phyloP scores from a whole-genome alignment of 2,797 vertebrate genomes.

The Sus cebifrons region DNA sequence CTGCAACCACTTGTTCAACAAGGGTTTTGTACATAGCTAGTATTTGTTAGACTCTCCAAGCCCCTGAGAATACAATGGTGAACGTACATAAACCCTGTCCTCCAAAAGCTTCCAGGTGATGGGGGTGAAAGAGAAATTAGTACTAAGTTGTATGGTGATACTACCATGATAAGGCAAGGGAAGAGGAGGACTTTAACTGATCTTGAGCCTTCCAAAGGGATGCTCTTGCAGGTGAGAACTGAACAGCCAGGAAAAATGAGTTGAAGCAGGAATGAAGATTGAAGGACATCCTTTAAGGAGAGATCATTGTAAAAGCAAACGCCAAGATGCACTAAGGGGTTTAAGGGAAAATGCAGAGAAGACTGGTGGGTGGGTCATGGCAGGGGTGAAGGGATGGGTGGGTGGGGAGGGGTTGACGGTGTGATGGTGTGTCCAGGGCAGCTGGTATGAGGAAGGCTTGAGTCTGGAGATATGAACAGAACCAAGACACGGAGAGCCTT shows the following conservation, averaged over 20 bases:
- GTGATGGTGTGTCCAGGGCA: not conserved
- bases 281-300: not conserved
- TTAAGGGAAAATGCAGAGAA: not conserved
- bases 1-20: not conserved
- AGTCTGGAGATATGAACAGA: not conserved
- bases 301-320: not conserved
- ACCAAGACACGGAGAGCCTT: not conserved
- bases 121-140: not conserved
- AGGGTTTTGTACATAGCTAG: not conserved
- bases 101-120: not conserved
- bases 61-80: not conserved
- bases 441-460: not conserved
- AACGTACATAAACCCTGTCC: not conserved
- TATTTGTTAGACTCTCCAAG: not conserved
- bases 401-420: not conserved
- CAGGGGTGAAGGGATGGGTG: accelerated
- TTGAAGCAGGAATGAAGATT: not conserved
- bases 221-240: not conserved
- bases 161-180: not conserved
- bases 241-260: not conserved
- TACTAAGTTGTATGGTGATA: not conserved
- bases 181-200: not conserved
- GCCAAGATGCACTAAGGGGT: not conserved
- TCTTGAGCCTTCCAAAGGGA: not conserved
- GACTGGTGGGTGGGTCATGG: too few relatives aligned